A percentile compares a stretch with the other conserved stretches of the same genome.
These are phyloP conservation scores for Phrynosoma platyrhinos DNA, from an alignment of 2,113 vertebrate species.

Conservation along the genomic window DNA sequence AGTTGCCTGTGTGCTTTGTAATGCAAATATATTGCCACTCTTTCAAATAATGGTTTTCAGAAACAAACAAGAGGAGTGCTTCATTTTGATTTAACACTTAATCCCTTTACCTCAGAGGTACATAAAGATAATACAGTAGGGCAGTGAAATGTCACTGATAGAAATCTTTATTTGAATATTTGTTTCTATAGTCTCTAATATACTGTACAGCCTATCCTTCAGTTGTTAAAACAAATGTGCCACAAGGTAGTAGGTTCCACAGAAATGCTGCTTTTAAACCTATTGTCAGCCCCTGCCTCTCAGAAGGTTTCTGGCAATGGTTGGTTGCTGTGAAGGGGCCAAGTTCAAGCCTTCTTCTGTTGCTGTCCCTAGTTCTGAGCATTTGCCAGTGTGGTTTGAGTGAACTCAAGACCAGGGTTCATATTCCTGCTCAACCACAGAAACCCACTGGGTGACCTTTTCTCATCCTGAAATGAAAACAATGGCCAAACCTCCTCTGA, in stretches of 20 bases:
- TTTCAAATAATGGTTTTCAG: background rate
- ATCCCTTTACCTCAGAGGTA: background rate
- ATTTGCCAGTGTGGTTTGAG: no score
- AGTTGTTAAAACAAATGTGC: background rate
- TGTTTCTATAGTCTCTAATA: background rate
- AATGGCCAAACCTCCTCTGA: no score
- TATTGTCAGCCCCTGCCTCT: background rate
- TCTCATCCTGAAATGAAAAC: no score
- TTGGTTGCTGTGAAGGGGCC: background rate
- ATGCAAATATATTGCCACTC: background rate
- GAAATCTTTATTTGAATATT: background rate
- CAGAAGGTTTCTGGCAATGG: background rate
- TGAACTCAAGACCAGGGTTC: no score
- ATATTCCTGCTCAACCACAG: no score
- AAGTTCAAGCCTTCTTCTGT: no score
- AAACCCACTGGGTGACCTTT: no score
- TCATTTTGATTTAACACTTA: background rate
- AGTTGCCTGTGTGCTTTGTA: background rate
- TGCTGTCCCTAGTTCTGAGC: no score
- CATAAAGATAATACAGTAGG: background rate
- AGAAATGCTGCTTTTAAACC: background rate
- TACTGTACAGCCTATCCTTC: background rate
- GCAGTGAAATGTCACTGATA: background rate
- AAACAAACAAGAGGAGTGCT: background rate
- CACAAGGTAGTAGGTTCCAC: background rate